These are phyloP conservation scores for Lemur catta DNA, from an alignment of 2,797 vertebrate genomes.

Conservation along the genomic window DNA sequence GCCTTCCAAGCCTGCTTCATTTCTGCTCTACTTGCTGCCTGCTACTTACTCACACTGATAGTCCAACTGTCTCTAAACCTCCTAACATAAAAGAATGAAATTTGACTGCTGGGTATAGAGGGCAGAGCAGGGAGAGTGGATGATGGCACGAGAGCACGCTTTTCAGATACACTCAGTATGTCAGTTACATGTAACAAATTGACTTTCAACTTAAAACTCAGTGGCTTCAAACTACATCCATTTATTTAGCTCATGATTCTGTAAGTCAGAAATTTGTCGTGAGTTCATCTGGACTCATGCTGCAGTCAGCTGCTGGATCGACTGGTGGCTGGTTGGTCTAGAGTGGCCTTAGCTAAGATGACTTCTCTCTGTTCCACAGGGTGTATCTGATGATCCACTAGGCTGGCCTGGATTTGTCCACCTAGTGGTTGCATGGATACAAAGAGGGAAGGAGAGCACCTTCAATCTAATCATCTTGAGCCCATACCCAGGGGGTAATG, in stretches of 20 bases:
- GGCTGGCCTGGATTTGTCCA: not conserved
- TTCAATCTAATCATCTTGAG: not conserved
- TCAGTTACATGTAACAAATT: slow-evolving; percentile 46
- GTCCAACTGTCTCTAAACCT: slow-evolving; percentile 15
- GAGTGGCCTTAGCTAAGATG: not conserved
- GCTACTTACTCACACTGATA: slow-evolving; percentile 53
- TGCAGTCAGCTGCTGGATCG: not conserved
- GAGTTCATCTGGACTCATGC: not conserved
- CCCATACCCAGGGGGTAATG: not conserved
- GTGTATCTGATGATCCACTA: not conserved
- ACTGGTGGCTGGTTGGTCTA: not conserved
- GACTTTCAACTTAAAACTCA: not conserved
- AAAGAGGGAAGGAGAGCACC: not conserved
- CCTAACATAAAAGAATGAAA: slow-evolving; percentile 13
- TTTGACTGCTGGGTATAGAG: not conserved
- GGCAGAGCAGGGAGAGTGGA: not conserved
- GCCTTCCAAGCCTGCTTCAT: slow-evolving; percentile 46
- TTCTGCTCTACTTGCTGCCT: slow-evolving; percentile 68
- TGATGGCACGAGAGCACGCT: not conserved
- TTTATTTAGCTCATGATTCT: not conserved
- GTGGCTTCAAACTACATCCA: not conserved
- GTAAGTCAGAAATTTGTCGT: not conserved
- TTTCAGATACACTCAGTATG: not conserved
- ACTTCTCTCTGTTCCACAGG: not conserved
- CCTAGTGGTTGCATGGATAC: not conserved